Evolutionary conservation across 2,797 vertebrate species (phyloP).

Genomic region (Hephaestus fuliginosus): DNA sequence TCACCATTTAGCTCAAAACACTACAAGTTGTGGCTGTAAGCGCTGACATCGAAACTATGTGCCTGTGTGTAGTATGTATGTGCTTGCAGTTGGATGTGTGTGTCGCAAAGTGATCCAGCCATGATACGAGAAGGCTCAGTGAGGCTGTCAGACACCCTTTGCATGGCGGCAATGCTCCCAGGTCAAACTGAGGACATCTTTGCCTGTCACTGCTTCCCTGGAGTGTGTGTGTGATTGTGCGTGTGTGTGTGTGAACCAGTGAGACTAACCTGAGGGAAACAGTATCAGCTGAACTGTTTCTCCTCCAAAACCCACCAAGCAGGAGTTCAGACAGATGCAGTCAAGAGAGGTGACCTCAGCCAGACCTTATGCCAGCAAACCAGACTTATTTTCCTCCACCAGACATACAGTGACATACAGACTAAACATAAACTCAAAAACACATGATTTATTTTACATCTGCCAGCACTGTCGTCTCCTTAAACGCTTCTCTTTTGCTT

Average conservation of each 20-base stretch:
- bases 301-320: constrained; percentile 55
- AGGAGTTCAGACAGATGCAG: constrained; percentile 65
- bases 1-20: constrained; percentile 5
- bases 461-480: neutral
- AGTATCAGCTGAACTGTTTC: constrained; percentile 45
- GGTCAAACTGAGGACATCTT: constrained; percentile 75
- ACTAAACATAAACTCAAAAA: constrained; percentile 29
- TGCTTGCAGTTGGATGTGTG: constrained; percentile 42
- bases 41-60: neutral
- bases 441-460: neutral
- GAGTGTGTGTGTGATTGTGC: constrained; percentile 13
- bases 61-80: constrained; percentile 28
- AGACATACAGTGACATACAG: constrained; percentile 40
- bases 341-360: constrained; percentile 70
- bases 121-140: constrained; percentile 52
- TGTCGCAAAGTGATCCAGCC: constrained; percentile 40
- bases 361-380: constrained; percentile 42
- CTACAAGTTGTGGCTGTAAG: neutral
- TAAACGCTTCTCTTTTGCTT: constrained; percentile 11
- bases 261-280: constrained; percentile 54
- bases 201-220: constrained; percentile 79
- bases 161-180: constrained; percentile 60
- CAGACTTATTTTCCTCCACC: constrained; percentile 40
- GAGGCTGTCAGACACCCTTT: constrained; percentile 79
- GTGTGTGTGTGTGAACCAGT: constrained; percentile 32